A percentile compares a stretch with the other conserved stretches of the same genome.
Conservation (phyloP, 2,797 vertebrate genomes). For the Hippocampus kuda region DNA sequence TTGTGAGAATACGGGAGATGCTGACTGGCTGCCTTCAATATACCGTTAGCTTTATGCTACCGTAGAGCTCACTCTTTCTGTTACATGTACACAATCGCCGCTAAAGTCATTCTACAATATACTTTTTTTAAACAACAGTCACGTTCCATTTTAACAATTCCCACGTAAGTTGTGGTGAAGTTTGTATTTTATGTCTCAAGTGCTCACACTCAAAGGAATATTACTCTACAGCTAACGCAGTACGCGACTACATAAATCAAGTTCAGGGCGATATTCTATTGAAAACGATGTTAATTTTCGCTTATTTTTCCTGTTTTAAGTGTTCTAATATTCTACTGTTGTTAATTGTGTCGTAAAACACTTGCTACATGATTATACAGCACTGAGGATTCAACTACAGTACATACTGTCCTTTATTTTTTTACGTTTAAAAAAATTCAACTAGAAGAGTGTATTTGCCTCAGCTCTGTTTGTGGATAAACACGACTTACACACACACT, state of each 20-base stretch:
- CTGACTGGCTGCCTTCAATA: constrained; percentile 34
- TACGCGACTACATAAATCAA: neutral
- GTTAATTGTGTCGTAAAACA: neutral
- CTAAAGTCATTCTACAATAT: neutral
- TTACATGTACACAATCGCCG: constrained; percentile 5
- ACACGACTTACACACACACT: neutral
- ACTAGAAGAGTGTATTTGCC: neutral
- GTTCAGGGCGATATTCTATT: neutral
- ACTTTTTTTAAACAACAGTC: neutral
- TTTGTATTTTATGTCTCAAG: neutral
- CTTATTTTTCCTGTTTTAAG: neutral
- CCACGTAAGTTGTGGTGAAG: neutral
- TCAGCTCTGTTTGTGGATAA: neutral
- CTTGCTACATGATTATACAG: neutral
- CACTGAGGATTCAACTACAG: neutral
- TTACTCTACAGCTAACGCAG: neutral
- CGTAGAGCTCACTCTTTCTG: constrained; percentile 3
- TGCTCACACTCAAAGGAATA: neutral
- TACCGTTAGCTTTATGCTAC: constrained; percentile 45
- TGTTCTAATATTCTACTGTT: neutral
- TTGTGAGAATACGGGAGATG: constrained; percentile 57
- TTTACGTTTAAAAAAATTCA: too few relatives aligned
- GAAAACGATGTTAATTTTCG: neutral
- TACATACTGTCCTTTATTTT: neutral
- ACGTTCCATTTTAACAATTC: neutral